Conservation (phyloP, 2,888 invertebrate genomes). For the Hecatera dysodea region DNA sequence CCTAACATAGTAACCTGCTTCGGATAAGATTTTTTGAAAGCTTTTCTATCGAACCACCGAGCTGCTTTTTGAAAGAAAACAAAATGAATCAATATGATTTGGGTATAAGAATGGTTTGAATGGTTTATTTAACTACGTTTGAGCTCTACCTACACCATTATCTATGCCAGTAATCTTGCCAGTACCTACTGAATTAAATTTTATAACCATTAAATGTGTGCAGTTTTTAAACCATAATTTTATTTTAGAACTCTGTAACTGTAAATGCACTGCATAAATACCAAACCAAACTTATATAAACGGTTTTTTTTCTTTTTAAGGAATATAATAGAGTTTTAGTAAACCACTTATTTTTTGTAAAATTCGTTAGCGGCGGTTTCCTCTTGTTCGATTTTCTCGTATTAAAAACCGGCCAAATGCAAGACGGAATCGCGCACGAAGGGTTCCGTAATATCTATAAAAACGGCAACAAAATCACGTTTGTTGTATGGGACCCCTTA, state of each 20-base stretch:
- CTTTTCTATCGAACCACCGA: not conserved
- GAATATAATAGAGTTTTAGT: not conserved
- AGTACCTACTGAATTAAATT: not conserved
- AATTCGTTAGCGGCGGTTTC: not conserved
- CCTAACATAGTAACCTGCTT: too few species aligned
- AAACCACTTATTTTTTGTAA: not conserved
- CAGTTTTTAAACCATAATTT: not conserved
- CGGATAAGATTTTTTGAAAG: too few species aligned
- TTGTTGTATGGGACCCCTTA: too few species aligned
- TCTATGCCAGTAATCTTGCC: not conserved
- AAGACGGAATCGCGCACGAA: too few species aligned
- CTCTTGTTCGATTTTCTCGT: not conserved
- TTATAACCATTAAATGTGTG: not conserved
- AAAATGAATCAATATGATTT: not conserved
- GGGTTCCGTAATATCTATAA: too few species aligned
- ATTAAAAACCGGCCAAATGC: too few species aligned
- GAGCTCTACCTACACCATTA: too few species aligned
- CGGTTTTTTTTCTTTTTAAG: not conserved
- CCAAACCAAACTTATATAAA: not conserved
- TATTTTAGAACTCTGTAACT: not conserved
- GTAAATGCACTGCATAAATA: not conserved
- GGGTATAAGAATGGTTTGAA: not conserved
- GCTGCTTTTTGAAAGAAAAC: not conserved
- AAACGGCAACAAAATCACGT: too few species aligned
- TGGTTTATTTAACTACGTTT: not conserved